Percentiles rank a stretch among this genome's conserved stretches.
These are phyloP conservation scores for Lissonota sp. DNA, from an alignment of 2,888 invertebrate genomes.

Conservation along the genomic window DNA sequence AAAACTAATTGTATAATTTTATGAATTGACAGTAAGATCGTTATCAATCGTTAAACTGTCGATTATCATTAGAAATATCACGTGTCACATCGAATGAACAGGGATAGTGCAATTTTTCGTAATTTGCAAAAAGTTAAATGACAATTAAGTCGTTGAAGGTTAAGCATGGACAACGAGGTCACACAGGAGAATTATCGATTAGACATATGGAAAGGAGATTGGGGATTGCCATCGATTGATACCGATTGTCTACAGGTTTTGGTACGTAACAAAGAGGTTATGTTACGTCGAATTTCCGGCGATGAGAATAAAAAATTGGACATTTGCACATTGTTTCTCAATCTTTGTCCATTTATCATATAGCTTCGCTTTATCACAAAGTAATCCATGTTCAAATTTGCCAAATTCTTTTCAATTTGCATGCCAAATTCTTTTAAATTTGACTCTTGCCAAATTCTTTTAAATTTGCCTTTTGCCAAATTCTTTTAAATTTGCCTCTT, in stretches of 20 bases:
- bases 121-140: slow-evolving; percentile 29
- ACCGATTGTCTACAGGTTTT: slow-evolving; percentile 86
- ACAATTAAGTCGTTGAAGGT: slow-evolving; percentile 36
- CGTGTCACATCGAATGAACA: slow-evolving; percentile 51
- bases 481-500: no score
- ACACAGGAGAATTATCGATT: slow-evolving; percentile 77
- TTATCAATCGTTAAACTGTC: slow-evolving; percentile 14
- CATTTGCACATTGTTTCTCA: no score
- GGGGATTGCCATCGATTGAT: slow-evolving; percentile 89
- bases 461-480: no score
- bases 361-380: no score
- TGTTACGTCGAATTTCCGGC: background rate
- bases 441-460: no score
- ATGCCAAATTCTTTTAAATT: no score
- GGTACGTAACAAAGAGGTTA: slow-evolving; percentile 82
- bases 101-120: background rate
- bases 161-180: slow-evolving; percentile 46
- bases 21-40: background rate
- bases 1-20: no score
- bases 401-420: no score
- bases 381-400: no score
- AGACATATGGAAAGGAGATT: slow-evolving; percentile 88
- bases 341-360: no score
- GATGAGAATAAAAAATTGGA: no score
- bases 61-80: slow-evolving; percentile 21